Conservation (phyloP, 2,888 invertebrate genomes). For the Entomobrya proxima region DNA sequence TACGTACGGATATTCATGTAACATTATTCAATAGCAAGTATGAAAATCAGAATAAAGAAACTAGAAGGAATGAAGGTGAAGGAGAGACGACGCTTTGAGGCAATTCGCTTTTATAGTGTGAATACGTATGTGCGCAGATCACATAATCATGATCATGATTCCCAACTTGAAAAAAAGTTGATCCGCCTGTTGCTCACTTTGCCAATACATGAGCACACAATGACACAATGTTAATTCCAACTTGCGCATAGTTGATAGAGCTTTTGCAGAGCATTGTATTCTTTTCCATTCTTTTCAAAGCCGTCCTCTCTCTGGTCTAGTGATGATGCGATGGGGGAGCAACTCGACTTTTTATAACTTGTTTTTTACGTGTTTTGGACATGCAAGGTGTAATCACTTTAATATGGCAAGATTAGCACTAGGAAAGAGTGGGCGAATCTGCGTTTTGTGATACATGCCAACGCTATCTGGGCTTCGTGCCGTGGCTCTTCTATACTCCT, state of each 20-base stretch:
- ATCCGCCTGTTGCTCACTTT: slow-evolving; percentile 56
- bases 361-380: slow-evolving; percentile 53
- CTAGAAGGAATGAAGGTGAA: slow-evolving; percentile 25
- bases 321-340: slow-evolving; percentile 26
- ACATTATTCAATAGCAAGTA: not conserved
- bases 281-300: not conserved
- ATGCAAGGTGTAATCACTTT: slow-evolving; percentile 65
- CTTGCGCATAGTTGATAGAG: not conserved
- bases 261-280: slow-evolving; percentile 52
- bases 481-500: slow-evolving; percentile 43
- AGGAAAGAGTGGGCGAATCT: slow-evolving; percentile 64
- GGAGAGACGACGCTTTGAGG: slow-evolving; percentile 26
- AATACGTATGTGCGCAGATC: not conserved
- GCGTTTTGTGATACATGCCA: slow-evolving; percentile 42
- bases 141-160: slow-evolving; percentile 7
- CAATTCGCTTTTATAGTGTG: not conserved
- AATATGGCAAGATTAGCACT: slow-evolving; percentile 60
- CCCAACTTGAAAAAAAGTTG: slow-evolving; percentile 6
- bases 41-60: not conserved
- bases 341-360: slow-evolving; percentile 22
- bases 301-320: not conserved
- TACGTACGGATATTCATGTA: not conserved
- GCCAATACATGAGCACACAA: too few relatives aligned
- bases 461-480: not conserved
- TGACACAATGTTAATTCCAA: not conserved